phyloP scores from a whole-genome alignment of 2,888 invertebrate genomes.

The Drosophila cognata region DNA sequence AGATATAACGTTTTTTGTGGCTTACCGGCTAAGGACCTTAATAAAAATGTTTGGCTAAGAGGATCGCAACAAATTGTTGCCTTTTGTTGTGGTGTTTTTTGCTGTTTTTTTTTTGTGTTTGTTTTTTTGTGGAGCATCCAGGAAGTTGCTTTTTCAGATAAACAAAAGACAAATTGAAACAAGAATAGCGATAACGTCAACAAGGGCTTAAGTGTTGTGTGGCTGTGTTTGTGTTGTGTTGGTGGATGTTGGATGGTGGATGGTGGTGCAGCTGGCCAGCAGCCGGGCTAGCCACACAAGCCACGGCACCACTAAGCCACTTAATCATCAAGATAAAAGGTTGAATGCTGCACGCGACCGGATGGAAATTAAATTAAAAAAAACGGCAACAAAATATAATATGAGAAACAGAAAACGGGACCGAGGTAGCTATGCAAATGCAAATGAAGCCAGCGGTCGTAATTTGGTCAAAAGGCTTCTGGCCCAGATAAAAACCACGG shows the following conservation, averaged over 20 bases:
- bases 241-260: not conserved
- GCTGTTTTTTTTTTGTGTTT: constrained; percentile 3
- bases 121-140: constrained; percentile 1
- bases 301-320: constrained; percentile 28
- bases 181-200: constrained; percentile 49
- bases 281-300: not conserved
- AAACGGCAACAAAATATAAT: constrained; percentile 22
- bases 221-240: not conserved
- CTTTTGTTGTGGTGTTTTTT: constrained; percentile 3
- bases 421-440: constrained; percentile 33
- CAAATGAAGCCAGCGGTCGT: constrained; percentile 50
- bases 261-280: constrained; percentile 11
- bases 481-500: constrained; percentile 36
- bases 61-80: constrained; percentile 36
- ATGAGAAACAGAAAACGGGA: not conserved
- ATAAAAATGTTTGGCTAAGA: constrained; percentile 42
- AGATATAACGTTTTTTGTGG: constrained; percentile 23
- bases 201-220: constrained; percentile 12
- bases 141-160: constrained; percentile 7
- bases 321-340: constrained; percentile 47
- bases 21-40: constrained; percentile 40
- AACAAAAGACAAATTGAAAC: constrained; percentile 55
- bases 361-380: constrained; percentile 58
- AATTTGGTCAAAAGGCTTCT: constrained; percentile 48
- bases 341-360: constrained; percentile 39